These are phyloP conservation scores for Limnephilus lunatus DNA, from an alignment of 2,888 invertebrate species.

Conservation along the genomic window DNA sequence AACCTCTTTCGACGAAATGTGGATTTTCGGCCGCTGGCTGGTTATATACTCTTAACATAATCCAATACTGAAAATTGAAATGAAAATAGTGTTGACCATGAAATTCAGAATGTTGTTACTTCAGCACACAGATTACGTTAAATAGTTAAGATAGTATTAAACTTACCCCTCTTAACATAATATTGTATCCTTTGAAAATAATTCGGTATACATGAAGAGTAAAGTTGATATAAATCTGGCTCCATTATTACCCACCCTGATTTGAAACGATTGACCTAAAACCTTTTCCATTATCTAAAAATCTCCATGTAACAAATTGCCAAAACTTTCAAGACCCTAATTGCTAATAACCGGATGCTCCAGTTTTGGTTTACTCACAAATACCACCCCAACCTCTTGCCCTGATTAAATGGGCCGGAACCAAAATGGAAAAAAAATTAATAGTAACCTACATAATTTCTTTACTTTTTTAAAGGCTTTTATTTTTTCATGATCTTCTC, in stretches of 20 bases:
- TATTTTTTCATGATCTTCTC: not conserved
- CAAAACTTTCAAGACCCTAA: not conserved
- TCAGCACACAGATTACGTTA: no score
- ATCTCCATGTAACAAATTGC: not conserved
- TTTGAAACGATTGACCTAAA: not conserved
- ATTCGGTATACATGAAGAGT: not conserved
- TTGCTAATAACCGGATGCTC: slow-evolving; percentile 2
- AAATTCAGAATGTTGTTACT: no score
- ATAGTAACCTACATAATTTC: not conserved
- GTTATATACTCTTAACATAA: no score
- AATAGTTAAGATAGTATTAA: no score
- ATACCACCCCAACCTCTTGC: not conserved
- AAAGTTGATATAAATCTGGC: not conserved
- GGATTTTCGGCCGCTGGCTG: no score
- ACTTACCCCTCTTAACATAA: no score
- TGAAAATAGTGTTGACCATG: no score
- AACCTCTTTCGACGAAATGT: no score
- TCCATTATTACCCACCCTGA: not conserved
- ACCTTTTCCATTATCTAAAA: not conserved
- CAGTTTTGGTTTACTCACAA: not conserved
- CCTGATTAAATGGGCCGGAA: not conserved
- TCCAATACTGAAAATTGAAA: no score
- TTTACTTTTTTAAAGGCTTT: not conserved
- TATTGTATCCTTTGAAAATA: not conserved
- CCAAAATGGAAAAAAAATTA: not conserved